Evolutionary conservation across 2,797 vertebrate genomes (phyloP), one percentile per base, ranked within the genome.

Genomic region (Clarias pachynema): DNA sequence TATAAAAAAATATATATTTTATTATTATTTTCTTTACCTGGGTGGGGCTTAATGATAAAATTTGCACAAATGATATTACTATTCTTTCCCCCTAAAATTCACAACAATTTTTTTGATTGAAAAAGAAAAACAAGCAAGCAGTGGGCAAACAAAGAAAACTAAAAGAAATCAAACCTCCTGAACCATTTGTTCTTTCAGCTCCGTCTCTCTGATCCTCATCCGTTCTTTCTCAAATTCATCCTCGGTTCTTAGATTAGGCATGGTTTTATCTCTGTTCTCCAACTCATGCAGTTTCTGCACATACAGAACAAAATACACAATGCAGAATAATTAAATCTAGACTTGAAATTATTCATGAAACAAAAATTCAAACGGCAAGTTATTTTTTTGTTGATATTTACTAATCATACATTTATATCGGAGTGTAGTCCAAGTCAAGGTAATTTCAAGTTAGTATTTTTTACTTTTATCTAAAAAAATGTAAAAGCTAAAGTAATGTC

Each of bases 271-370:
- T 75, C 90, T 88, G 79, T 63, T 88, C 77, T 92, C 91, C 40
- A 95, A 83, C 0, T 89, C 90, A 80, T 92, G 91, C 10, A 95
- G 90, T 88, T 92, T 95, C 95, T 96, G 88, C 22, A 22, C n/a
- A 57, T 22, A 63, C 8, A 78, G 29, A 44, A 83, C 24, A 20
- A 66, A 65, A 84, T 40, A 73, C 40, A 70, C 56, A 63, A 80
- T 12, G 5, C n/a, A 65, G 22, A 40, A 37, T 60, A 57, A 37
- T 24, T 60, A 15, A 31, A 75, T 24, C 14, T 77, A 57, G 22
- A 57, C 26, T 59, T 77, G 18, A 5, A 77, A 1, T 18, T 18
- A 9, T 53, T 26, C 16, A 31, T 77, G 10, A 63, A 49, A 49
- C 22, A 9, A n/a, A 62, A 62, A 4, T 16, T 20, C 56, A 57